Evolutionary conservation across 2,113 vertebrate genomes (phyloP), one percentile per base, ranked within the genome.

Genomic region (Prolemur simus): DNA sequence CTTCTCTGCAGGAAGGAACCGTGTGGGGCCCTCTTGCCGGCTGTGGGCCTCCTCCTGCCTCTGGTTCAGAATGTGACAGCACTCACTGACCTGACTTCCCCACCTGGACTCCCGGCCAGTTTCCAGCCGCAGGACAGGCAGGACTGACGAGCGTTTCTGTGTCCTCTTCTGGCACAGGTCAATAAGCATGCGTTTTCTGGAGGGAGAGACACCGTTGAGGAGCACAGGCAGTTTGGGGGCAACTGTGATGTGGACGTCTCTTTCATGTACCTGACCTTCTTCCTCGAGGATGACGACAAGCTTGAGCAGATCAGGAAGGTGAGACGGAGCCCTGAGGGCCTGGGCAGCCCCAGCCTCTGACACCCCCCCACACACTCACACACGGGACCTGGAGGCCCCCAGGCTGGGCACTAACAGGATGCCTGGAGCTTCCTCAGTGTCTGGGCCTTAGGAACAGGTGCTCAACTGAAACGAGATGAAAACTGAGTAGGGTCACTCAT

Each of bases 171-270:
- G 74, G 92, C 47, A 0, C 98, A 99, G 99, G 97, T 99, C 95
- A 99, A 99, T 98, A 99, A 99, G 97, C 99, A 99, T 0, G 99
- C 99, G 0, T 99, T 99, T 96, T 99, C 99, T 0, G 99, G 99
- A 21, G 99, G 99, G 17, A 99, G 99, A 97, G 99, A 99, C 98
- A 99, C 99, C 0, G 76, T 99, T 14, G 99, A 99, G 52, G 99
- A 99, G 95, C 99, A 99, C 99, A 98, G 99, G 95, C 98, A 99
- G 97, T 97, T 99, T 0, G 99, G 99, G 6, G 99, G 99, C 34
- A 99, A 99, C 97, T 99, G 99, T 52, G 99, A 99, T 0, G 99
- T 99, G 12, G 99, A 99, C 0, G 99, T 99, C 69, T 99, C 99
- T 49, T 99, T 99, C 95, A 99, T 99, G 99, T 99, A 99, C 96